A percentile compares a stretch with the other conserved stretches of the same genome.
Conservation (phyloP, 2,888 invertebrate genomes). For the Drosophila rellima region DNA sequence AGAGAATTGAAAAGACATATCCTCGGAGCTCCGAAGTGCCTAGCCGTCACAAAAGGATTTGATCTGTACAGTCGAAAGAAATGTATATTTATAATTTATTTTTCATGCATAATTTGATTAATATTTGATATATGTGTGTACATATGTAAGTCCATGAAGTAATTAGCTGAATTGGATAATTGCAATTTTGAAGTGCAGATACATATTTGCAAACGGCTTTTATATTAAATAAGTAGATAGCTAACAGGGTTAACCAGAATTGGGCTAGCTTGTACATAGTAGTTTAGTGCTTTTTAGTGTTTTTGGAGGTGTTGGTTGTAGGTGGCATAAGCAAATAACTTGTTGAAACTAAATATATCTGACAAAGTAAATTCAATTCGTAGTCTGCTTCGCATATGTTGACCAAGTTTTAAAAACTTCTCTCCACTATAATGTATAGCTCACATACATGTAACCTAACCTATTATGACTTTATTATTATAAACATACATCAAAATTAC, state of each 20-base stretch:
- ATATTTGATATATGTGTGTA: not conserved
- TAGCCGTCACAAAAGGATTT: not conserved
- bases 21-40: slow-evolving; percentile 2
- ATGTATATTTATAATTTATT: not conserved
- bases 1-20: slow-evolving; percentile 2
- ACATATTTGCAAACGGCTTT: slow-evolving; percentile 2
- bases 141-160: not conserved
- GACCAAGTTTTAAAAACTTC: not conserved
- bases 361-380: not conserved
- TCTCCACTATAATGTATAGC: not conserved
- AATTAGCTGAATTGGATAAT: not conserved
- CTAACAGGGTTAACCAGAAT: not conserved
- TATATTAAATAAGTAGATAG: not conserved
- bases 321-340: not conserved
- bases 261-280: not conserved
- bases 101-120: not conserved
- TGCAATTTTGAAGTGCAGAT: not conserved
- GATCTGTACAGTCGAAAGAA: not conserved
- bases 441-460: not conserved
- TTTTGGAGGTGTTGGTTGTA: not conserved
- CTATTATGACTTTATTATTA: not conserved
- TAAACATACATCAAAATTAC: not conserved
- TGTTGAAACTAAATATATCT: not conserved
- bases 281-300: not conserved
- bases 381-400: not conserved